Evolutionary conservation across 1,140 invertebrate genomes (phyloP).

Genomic region (Acromyrmex charruanus): DNA sequence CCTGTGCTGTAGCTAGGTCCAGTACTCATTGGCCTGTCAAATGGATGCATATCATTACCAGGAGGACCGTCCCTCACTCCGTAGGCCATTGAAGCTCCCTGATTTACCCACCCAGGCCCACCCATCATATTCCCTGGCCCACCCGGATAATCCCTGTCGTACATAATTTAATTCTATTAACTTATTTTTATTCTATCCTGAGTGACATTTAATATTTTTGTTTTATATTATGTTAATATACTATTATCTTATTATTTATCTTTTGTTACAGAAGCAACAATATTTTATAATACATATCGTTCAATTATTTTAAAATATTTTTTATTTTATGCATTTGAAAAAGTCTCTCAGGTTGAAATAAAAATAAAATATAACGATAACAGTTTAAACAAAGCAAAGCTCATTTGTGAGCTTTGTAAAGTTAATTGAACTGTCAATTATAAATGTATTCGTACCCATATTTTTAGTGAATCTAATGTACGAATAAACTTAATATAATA

Average conservation of each 20-base stretch:
- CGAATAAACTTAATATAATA: neutral
- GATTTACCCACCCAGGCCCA: conserved; percentile 71
- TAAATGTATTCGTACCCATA: neutral
- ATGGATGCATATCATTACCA: conserved; percentile 73
- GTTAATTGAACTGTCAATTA: neutral
- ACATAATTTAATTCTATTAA: conserved; percentile 69
- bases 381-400: neutral
- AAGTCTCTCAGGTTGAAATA: conserved; percentile 69
- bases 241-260: neutral
- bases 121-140: conserved; percentile 70
- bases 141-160: conserved; percentile 72
- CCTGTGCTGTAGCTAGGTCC: conserved; percentile 85
- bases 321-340: neutral
- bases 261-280: conserved; percentile 7
- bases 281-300: conserved; percentile 3
- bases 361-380: conserved; percentile 58
- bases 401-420: neutral
- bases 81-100: conserved; percentile 67
- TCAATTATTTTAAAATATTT: conserved; percentile 30
- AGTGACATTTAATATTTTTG: conserved; percentile 22
- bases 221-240: neutral
- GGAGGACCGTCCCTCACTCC: conserved; percentile 67
- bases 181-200: conserved; percentile 72
- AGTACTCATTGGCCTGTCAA: conserved; percentile 83
- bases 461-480: neutral